These are phyloP conservation scores for Lophotis ruficrista DNA, from an alignment of 2,113 vertebrate genomes.

Conservation along the genomic window DNA sequence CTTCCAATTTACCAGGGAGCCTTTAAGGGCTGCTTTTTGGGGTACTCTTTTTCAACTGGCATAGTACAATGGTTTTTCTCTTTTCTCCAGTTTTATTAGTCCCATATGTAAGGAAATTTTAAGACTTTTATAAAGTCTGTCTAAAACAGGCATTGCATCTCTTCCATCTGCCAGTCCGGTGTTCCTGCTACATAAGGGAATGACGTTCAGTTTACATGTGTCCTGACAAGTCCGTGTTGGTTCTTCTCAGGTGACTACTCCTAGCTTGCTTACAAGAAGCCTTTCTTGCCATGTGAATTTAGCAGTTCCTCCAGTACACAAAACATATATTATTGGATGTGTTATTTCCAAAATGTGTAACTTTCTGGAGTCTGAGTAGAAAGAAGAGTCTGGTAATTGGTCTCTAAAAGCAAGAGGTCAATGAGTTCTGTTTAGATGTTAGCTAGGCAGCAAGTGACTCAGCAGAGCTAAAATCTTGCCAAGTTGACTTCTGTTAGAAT, in stretches of 20 bases:
- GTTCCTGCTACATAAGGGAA: background rate
- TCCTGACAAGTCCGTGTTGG: background rate
- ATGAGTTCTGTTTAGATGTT: background rate
- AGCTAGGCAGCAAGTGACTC: constrained; percentile 68
- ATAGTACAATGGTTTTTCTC: background rate
- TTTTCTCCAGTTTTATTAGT: background rate
- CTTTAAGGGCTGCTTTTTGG: background rate
- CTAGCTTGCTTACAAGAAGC: background rate
- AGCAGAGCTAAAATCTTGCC: constrained; percentile 35
- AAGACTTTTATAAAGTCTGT: background rate
- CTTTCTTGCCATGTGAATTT: background rate
- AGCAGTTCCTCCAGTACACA: background rate
- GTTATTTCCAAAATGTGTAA: background rate
- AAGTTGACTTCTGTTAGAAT: background rate
- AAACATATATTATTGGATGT: background rate
- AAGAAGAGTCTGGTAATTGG: background rate
- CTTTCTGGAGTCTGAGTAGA: background rate
- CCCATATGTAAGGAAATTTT: background rate
- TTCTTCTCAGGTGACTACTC: background rate
- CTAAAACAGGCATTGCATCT: background rate
- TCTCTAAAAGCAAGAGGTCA: background rate
- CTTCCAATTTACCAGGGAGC: background rate
- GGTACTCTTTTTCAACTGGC: background rate
- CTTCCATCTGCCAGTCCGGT: background rate
- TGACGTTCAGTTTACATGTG: background rate